A percentile compares a stretch with the other conserved stretches of the same genome.
These are phyloP conservation scores for Eupithecia subumbrata DNA, from an alignment of 2,888 invertebrate genomes.

Conservation along the genomic window DNA sequence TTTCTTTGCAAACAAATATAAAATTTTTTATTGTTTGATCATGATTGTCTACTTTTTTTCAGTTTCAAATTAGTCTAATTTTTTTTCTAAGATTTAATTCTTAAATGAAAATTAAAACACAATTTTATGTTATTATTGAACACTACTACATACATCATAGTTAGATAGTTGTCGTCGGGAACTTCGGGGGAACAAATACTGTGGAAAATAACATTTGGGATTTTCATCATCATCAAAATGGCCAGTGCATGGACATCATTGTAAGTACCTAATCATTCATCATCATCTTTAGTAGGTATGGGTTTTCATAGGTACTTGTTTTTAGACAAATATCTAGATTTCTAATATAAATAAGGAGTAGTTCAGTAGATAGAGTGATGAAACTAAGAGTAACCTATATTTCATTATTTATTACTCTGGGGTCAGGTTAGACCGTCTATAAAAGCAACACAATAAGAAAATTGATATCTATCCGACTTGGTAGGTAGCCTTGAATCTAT, in stretches of 20 bases:
- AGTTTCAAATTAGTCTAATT: neutral
- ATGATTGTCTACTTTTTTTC: neutral
- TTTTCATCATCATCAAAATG: neutral
- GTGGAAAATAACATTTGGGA: conserved; percentile 45
- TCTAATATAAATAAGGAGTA: neutral
- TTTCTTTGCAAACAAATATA: neutral
- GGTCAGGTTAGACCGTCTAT: conserved; percentile 16
- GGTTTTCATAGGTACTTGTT: neutral
- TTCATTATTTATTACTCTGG: neutral
- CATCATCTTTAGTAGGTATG: neutral
- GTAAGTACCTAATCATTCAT: no score
- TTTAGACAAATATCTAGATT: neutral
- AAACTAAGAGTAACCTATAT: neutral
- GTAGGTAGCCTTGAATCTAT: conserved; percentile 70
- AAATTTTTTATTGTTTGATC: neutral
- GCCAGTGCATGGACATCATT: neutral
- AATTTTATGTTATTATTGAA: conserved; percentile 23
- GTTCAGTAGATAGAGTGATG: neutral
- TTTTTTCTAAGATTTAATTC: no score
- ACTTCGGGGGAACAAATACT: conserved; percentile 59
- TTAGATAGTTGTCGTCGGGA: conserved; percentile 55
- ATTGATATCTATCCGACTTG: conserved; percentile 59
- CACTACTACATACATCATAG: conserved; percentile 57
- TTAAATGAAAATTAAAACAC: neutral
- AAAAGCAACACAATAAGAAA: conserved; percentile 52